phyloP scores from a whole-genome alignment of 2,888 invertebrate species.

The Schrankia costaestrigalis region DNA sequence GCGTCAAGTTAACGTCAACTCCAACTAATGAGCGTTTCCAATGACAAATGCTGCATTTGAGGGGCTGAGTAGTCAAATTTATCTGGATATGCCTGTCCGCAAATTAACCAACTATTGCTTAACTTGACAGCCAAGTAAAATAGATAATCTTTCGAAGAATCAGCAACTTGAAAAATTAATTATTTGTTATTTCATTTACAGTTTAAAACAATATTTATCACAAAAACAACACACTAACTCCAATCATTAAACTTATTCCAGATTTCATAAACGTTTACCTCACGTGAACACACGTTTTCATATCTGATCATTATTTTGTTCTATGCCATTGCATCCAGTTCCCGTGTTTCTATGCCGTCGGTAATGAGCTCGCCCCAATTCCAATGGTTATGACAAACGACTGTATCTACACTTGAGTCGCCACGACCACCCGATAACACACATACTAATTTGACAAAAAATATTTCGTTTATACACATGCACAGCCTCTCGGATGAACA shows the following conservation, averaged over 20 bases:
- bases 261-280: slow-evolving; percentile 6
- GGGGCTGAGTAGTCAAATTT: slow-evolving; percentile 46
- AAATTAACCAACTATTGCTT: slow-evolving; percentile 12
- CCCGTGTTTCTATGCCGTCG: slow-evolving; percentile 19
- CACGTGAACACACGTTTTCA: slow-evolving; percentile 10
- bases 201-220: no score
- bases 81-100: slow-evolving; percentile 45
- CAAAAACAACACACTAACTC: no score
- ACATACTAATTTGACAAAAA: slow-evolving; percentile 54
- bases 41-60: slow-evolving; percentile 73
- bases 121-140: slow-evolving; percentile 6
- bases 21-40: slow-evolving; percentile 70
- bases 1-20: slow-evolving; percentile 76
- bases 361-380: slow-evolving; percentile 43
- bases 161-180: neutral
- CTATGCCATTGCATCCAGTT: slow-evolving; percentile 15
- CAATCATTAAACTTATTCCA: no score
- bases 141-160: neutral
- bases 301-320: slow-evolving; percentile 8
- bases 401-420: slow-evolving; percentile 42
- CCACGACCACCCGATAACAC: slow-evolving; percentile 40
- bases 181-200: slow-evolving; percentile 5
- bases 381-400: slow-evolving; percentile 49
- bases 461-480: slow-evolving; percentile 33
- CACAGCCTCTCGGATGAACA: slow-evolving; percentile 34